Evolutionary conservation across 1,140 invertebrate genomes (phyloP).

Genomic region (Gonioctena quinquepunctata): DNA sequence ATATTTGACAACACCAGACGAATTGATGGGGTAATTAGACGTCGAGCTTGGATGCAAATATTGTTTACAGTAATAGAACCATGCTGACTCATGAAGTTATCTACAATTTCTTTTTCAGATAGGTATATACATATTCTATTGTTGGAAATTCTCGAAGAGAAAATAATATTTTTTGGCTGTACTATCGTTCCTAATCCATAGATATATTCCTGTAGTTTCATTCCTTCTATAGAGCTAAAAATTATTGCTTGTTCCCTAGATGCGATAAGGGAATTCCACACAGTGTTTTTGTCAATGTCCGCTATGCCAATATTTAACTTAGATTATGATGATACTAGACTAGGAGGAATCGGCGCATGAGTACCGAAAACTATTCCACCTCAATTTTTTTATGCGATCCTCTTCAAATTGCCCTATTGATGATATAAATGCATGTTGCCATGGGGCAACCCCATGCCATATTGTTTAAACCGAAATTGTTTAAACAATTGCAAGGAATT

Average conservation of each 20-base stretch:
- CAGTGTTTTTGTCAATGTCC: too few relatives aligned
- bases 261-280: too few relatives aligned
- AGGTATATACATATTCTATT: conserved; percentile 7
- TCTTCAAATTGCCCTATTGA: too few relatives aligned
- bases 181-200: background rate
- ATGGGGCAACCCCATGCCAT: too few relatives aligned
- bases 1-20: conserved; percentile 2
- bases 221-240: background rate
- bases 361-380: too few relatives aligned
- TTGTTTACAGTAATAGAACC: background rate
- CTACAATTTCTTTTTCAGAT: background rate
- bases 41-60: background rate
- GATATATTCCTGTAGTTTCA: background rate
- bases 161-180: conserved; percentile 4
- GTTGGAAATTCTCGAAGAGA: background rate
- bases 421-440: too few relatives aligned
- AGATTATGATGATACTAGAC: too few relatives aligned
- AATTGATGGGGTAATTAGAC: background rate
- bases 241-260: background rate
- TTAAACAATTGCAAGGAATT: too few relatives aligned
- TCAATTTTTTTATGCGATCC: too few relatives aligned
- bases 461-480: too few relatives aligned
- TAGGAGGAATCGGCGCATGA: too few relatives aligned
- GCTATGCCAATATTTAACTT: too few relatives aligned
- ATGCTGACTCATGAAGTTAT: background rate